phyloP scores from a whole-genome alignment of 1,140 invertebrate species.

The Papilio xuthus region DNA sequence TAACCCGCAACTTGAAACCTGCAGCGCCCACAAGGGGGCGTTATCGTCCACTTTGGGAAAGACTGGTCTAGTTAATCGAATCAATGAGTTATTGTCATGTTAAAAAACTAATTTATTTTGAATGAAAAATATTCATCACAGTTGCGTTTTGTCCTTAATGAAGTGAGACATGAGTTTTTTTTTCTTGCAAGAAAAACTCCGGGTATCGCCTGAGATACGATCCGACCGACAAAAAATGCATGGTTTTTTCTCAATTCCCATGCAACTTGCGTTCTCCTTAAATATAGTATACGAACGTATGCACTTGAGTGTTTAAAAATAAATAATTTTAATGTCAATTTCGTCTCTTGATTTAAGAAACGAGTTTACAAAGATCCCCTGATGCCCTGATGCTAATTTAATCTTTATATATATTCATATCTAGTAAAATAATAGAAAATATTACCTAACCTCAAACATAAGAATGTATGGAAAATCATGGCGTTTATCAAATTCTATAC shows the following conservation, averaged over 20 bases:
- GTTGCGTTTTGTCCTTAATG: not conserved
- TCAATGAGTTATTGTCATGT: not conserved
- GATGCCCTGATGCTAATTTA: not conserved
- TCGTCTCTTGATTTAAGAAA: not conserved
- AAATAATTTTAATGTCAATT: slow-evolving; percentile 16
- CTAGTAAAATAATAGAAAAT: too few species aligned
- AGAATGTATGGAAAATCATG: too few species aligned
- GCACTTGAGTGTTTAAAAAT: slow-evolving; percentile 21
- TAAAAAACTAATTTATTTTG: not conserved
- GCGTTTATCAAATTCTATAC: too few species aligned
- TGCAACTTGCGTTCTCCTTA: slow-evolving; percentile 1
- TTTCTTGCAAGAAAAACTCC: not conserved
- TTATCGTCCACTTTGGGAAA: too few species aligned
- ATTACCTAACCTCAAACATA: too few species aligned
- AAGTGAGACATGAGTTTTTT: not conserved
- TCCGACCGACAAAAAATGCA: slow-evolving; percentile 1
- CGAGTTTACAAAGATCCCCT: not conserved
- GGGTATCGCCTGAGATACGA: not conserved
- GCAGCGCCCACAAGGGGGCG: too few species aligned
- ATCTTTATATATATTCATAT: too few species aligned
- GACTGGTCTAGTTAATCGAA: too few species aligned
- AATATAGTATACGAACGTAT: slow-evolving; percentile 13
- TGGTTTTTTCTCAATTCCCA: slow-evolving; percentile 12
- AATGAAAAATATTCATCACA: not conserved
- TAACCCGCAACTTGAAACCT: too few species aligned